These are phyloP conservation scores for Bubo scandiacus DNA, from an alignment of 2,113 vertebrate genomes.

Conservation along the genomic window DNA sequence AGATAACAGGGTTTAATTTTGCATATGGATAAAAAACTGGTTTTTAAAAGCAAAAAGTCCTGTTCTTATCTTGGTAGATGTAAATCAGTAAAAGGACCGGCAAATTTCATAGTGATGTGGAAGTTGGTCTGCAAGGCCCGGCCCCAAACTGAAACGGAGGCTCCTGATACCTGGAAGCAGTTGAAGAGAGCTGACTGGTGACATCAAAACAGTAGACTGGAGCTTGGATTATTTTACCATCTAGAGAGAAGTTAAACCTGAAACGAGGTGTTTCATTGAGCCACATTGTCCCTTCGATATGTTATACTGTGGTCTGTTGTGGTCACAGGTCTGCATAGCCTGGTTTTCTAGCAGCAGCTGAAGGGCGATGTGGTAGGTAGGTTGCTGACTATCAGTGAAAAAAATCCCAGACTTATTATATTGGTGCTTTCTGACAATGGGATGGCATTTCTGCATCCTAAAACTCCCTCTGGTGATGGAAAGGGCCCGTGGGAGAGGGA, in stretches of 20 bases:
- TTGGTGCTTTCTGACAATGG: not conserved
- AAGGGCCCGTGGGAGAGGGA: not conserved
- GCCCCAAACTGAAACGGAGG: not conserved
- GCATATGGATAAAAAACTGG: not conserved
- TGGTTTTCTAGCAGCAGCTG: not conserved
- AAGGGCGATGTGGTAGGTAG: rapidly evolving
- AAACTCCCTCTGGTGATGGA: not conserved
- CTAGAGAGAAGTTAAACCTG: not conserved
- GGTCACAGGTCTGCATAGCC: not conserved
- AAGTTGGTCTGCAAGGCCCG: not conserved
- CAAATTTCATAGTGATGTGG: not conserved
- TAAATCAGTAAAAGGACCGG: not conserved
- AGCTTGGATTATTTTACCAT: not conserved
- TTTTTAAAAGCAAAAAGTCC: not conserved
- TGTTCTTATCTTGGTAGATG: not conserved
- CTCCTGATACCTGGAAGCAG: not conserved
- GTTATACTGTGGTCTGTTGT: not conserved
- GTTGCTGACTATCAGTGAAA: not conserved
- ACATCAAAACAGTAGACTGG: not conserved
- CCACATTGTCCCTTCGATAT: not conserved
- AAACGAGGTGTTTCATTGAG: not conserved
- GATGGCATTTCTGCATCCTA: not conserved
- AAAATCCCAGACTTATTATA: not conserved
- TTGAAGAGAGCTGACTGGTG: not conserved
- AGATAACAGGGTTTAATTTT: not conserved